A percentile compares a stretch with the other conserved stretches of the same genome.
phyloP scores from a whole-genome alignment of 2,888 invertebrate species.

The Serripes groenlandicus region DNA sequence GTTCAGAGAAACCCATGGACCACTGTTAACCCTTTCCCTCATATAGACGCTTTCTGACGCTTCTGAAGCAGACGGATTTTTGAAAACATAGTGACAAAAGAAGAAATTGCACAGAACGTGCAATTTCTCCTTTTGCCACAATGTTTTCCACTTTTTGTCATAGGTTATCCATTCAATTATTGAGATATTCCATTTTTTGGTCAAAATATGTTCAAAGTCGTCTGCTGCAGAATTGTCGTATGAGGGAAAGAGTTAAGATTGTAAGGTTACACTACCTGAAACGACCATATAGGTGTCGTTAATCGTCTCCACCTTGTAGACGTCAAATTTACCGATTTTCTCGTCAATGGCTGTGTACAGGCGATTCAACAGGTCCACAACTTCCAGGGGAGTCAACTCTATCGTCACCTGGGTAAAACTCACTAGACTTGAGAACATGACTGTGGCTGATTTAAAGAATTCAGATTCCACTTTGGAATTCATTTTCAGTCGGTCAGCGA shows the following conservation, averaged over 20 bases:
- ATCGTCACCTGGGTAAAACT: constrained; percentile 65
- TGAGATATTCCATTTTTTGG: too few species aligned
- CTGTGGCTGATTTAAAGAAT: constrained; percentile 73
- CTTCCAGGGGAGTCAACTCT: constrained; percentile 63
- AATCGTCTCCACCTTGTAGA: constrained; percentile 79
- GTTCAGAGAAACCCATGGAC: too few species aligned
- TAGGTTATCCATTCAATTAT: too few species aligned
- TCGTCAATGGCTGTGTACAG: constrained; percentile 73
- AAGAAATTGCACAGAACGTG: not conserved
- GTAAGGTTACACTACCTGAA: constrained; percentile 72
- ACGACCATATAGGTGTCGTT: constrained; percentile 78
- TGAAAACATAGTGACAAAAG: not conserved
- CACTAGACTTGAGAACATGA: constrained; percentile 74
- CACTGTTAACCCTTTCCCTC: too few species aligned
- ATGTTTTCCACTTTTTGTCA: too few species aligned
- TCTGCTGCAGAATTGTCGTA: too few species aligned
- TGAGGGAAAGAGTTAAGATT: not conserved
- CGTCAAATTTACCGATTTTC: constrained; percentile 67
- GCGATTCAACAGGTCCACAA: constrained; percentile 70
- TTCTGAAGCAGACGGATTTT: too few species aligned
- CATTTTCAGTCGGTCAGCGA: constrained; percentile 70
- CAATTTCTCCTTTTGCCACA: constrained; percentile 7
- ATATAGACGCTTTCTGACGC: too few species aligned
- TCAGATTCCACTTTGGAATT: constrained; percentile 70
- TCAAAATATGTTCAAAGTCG: too few species aligned